A percentile compares a stretch with the other conserved stretches of the same genome.
phyloP scores from a whole-genome alignment of 2,888 invertebrate genomes.

The Rhopalosiphum nymphaeae region DNA sequence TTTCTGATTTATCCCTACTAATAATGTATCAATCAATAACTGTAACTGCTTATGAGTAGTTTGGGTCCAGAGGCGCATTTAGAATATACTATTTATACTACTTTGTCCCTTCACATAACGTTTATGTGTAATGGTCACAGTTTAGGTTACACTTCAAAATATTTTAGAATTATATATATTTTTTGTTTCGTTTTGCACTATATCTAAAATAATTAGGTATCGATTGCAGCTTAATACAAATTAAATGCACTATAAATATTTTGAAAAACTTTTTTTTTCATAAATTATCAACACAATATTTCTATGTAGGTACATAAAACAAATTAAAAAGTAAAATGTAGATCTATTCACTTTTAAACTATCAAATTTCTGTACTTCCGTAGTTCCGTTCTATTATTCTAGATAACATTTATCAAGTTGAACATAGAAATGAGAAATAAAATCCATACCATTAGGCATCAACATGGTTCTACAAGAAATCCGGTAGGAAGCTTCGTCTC shows the following conservation, averaged over 20 bases:
- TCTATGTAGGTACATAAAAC: not conserved
- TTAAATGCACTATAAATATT: not conserved
- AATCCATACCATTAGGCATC: not conserved
- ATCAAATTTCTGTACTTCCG: not conserved
- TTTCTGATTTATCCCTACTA: too few species aligned
- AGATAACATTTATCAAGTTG: not conserved
- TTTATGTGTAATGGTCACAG: not conserved
- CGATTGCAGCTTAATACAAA: not conserved
- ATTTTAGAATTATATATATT: not conserved
- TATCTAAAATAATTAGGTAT: not conserved
- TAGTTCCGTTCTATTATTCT: not conserved
- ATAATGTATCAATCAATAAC: too few species aligned
- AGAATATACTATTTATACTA: not conserved
- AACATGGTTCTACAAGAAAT: not conserved
- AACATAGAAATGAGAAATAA: not conserved
- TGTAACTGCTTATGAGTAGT: not conserved
- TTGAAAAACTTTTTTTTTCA: not conserved
- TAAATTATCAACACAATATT: not conserved
- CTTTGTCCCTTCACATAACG: not conserved
- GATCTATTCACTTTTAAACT: not conserved
- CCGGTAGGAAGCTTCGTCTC: not conserved
- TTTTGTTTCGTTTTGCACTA: not conserved
- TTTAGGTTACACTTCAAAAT: not conserved
- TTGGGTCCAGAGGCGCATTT: too few species aligned
- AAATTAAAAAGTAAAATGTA: not conserved